A percentile compares a stretch with the other conserved stretches of the same genome.
phyloP scores from a whole-genome alignment of 1,140 invertebrate genomes.

The Solen grandis region DNA sequence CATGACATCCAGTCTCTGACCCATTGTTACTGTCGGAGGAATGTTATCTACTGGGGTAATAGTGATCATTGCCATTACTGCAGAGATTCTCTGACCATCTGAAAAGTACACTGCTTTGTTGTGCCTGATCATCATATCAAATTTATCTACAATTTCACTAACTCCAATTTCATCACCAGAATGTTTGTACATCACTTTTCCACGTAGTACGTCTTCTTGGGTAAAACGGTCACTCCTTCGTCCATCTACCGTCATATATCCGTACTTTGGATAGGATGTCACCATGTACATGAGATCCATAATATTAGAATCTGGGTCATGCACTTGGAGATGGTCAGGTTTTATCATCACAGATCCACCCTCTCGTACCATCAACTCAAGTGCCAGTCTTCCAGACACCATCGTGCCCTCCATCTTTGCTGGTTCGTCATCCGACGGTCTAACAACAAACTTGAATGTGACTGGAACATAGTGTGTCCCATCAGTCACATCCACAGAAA shows the following conservation, averaged over 20 bases:
- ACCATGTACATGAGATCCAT: conserved; percentile 75
- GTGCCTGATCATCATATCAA: conserved; percentile 77
- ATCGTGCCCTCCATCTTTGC: conserved; percentile 65
- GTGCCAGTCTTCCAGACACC: conserved; percentile 65
- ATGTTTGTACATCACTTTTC: conserved; percentile 77
- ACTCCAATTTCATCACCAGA: conserved; percentile 77
- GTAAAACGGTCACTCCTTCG: conserved; percentile 74
- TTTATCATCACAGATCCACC: conserved; percentile 64
- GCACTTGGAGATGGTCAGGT: conserved; percentile 72
- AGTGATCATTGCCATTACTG: conserved; percentile 72
- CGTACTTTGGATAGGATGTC: conserved; percentile 70
- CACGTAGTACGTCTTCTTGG: conserved; percentile 74
- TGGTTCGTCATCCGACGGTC: conserved; percentile 78
- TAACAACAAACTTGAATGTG: conserved; percentile 73
- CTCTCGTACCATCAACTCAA: conserved; percentile 75
- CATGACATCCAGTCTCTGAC: conserved; percentile 71
- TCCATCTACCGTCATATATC: conserved; percentile 71
- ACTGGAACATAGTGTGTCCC: conserved; percentile 79
- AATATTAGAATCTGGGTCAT: conserved; percentile 77
- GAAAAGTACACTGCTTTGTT: conserved; percentile 72
- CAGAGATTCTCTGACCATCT: conserved; percentile 71
- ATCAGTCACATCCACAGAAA: conserved; percentile 80
- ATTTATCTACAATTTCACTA: conserved; percentile 70
- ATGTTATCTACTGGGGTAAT: conserved; percentile 79
- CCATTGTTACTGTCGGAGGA: conserved; percentile 67